Conservation (phyloP, 2,113 vertebrate species). For the Oplegnathus fasciatus region DNA sequence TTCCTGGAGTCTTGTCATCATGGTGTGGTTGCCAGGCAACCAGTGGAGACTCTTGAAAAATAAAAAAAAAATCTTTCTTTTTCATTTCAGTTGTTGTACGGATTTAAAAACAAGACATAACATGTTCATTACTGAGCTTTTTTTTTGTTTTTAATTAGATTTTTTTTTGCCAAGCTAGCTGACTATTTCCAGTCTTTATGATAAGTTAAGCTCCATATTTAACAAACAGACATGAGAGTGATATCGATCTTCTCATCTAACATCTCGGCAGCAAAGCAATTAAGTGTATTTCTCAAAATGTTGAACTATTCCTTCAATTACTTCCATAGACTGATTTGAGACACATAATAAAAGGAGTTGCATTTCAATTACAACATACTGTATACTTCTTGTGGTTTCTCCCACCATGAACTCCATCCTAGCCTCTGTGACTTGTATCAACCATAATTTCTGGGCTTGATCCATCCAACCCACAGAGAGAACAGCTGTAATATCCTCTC, state of each 20-base stretch:
- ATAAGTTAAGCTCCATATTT: not conserved
- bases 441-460: constrained; percentile 29
- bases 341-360: not conserved
- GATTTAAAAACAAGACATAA: not conserved
- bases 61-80: no score
- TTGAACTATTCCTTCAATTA: not conserved
- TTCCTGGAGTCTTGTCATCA: no score
- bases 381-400: not conserved
- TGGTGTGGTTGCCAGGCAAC: no score
- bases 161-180: not conserved
- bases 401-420: not conserved
- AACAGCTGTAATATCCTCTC: constrained; percentile 57
- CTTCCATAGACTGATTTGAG: not conserved
- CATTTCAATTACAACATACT: constrained; percentile 6
- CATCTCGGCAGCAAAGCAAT: not conserved
- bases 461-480: constrained; percentile 31
- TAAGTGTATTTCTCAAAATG: not conserved
- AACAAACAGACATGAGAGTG: not conserved
- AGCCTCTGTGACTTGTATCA: constrained; percentile 6
- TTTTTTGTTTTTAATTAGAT: not conserved
- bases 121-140: not conserved
- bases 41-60: no score
- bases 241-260: not conserved
- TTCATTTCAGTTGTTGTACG: not conserved
- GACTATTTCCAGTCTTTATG: not conserved